Evolutionary conservation across 2,797 vertebrate genomes (phyloP), one percentile per base, ranked within the genome.

Genomic region (Harpagifer antarcticus): DNA sequence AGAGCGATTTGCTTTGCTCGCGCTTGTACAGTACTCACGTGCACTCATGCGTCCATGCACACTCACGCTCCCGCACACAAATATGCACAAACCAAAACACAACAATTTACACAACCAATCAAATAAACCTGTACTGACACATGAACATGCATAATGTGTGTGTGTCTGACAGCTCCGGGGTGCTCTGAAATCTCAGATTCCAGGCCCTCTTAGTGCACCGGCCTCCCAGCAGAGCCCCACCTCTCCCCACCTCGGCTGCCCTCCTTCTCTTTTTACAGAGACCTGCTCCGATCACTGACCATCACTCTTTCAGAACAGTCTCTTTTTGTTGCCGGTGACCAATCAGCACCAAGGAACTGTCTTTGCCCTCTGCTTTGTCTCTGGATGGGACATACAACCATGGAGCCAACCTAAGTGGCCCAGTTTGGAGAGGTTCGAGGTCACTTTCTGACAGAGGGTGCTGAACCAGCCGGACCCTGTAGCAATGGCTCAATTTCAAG

Each of bases 161-260:
- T 56, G 44, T 59, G 47, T 66, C 10, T 54, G 59, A 50, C 66
- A 13, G 57, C 58, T 65, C 27, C 7, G n/a, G 16, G 27, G 62
- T 76, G 54, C 78, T 62, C 54, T 62, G 64, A 85, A 90, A 86
- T 84, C 79, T 87, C 79, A 83, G 79, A 90, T 91, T 91, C 88
- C 86, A 72, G 82, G 56, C 74, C 79, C 63, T 82, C 78, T 91
- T 82, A 87, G 77, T 60, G 31, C 44, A 57, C 79, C 67, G 67
- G 86, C 56, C 27, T 66, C 68, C 49, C 19, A 33, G 74, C 69
- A 81, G 83, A 86, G 89, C 89, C 81, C 91, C 87, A 80, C 91
- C 91, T 92, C 91, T 89, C 70, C 47, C 60, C 33, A 78, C 83
- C 83, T 85, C 81, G 16, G 4, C 69, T 61, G 66, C 78, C 84